These are phyloP conservation scores for Oxystoma pomonae DNA, from an alignment of 2,888 invertebrate species.

Conservation along the genomic window DNA sequence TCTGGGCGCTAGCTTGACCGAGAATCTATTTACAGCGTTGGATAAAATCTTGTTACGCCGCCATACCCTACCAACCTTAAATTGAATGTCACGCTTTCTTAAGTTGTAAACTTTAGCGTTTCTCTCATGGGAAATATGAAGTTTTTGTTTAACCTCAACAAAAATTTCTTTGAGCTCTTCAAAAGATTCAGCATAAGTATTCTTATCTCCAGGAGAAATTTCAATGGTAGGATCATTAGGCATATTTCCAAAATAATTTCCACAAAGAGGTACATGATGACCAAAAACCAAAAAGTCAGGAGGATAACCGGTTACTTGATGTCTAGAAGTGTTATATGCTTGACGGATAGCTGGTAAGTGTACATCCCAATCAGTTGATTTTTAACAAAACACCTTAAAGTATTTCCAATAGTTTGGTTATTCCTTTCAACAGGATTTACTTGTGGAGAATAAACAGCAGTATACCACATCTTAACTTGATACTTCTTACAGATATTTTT, in stretches of 20 bases:
- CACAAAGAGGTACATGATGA: not conserved
- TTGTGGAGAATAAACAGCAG: no score
- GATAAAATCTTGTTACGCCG: slow-evolving; percentile 5
- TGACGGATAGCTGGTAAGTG: slow-evolving; percentile 9
- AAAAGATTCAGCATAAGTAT: not conserved
- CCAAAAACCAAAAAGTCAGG: not conserved
- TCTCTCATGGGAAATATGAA: not conserved
- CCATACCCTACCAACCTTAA: not conserved
- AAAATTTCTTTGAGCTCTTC: not conserved
- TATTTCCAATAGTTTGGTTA: slow-evolving; percentile 10
- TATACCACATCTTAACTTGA: not conserved
- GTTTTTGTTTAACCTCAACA: not conserved
- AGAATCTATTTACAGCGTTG: not conserved
- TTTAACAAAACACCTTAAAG: slow-evolving; percentile 12
- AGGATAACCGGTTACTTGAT: slow-evolving; percentile 8
- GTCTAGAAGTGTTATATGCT: slow-evolving; percentile 9
- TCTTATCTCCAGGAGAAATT: not conserved
- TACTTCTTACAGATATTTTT: not conserved
- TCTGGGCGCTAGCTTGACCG: no score
- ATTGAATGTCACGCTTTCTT: not conserved
- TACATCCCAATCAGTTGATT: slow-evolving; percentile 20
- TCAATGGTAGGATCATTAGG: not conserved
- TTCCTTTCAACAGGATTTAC: slow-evolving; percentile 13
- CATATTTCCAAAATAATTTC: not conserved
- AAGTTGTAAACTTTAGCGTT: not conserved